phyloP scores from a whole-genome alignment of 2,888 invertebrate genomes.

The Caenorhabditis becei region DNA sequence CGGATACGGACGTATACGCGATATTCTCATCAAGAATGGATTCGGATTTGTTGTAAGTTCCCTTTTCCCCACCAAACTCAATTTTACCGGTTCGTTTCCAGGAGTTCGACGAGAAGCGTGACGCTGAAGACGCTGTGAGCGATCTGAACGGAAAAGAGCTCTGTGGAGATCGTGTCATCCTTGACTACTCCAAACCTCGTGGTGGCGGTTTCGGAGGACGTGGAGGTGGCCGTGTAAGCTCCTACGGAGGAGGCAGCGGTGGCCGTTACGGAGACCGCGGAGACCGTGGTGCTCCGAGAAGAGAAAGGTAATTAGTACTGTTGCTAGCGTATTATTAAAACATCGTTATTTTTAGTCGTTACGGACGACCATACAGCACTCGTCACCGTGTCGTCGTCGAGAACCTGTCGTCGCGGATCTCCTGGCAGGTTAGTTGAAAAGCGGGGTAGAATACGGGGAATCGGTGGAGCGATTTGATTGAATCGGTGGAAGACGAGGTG shows the following conservation, averaged over 20 bases:
- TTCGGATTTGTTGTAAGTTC: constrained; percentile 93
- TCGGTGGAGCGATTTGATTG: not conserved
- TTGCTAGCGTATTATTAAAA: not conserved
- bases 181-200: constrained; percentile 77
- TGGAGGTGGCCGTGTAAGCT: constrained; percentile 27
- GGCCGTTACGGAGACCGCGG: constrained; percentile 17
- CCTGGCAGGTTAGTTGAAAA: constrained; percentile 91
- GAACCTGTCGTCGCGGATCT: constrained; percentile 96
- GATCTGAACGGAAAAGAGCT: constrained; percentile 84
- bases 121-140: constrained; percentile 84
- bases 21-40: constrained; percentile 96
- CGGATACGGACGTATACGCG: constrained; percentile 93
- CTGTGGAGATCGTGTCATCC: constrained; percentile 83
- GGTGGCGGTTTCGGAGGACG: constrained; percentile 52
- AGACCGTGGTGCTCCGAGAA: constrained; percentile 39
- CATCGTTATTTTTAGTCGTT: constrained; percentile 85
- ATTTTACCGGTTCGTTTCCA: constrained; percentile 68
- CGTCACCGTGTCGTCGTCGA: constrained; percentile 97
- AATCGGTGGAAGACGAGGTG: not conserved
- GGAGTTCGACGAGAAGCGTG: constrained; percentile 84
- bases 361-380: constrained; percentile 97
- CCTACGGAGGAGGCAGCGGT: constrained; percentile 15
- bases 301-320: constrained; percentile 46
- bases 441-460: not conserved
- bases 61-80: not conserved